Conservation (phyloP, 2,113 vertebrate species). For the Myrmecobius fasciatus region DNA sequence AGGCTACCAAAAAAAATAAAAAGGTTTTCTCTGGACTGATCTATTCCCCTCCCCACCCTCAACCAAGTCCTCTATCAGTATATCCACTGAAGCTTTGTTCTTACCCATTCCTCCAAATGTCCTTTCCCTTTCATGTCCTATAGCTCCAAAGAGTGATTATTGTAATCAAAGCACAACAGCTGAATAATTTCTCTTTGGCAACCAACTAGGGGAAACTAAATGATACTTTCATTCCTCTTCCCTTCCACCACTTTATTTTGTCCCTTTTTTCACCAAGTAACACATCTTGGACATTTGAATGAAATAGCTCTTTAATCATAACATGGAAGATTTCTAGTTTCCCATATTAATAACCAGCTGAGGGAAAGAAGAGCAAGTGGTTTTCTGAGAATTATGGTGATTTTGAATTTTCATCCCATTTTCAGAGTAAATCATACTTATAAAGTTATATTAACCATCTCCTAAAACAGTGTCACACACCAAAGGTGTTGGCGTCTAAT, state of each 20-base stretch:
- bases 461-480: neutral
- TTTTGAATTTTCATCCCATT: neutral
- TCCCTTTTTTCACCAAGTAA: constrained; percentile 23
- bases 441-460: neutral
- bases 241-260: neutral
- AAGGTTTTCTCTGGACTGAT: neutral
- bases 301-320: neutral
- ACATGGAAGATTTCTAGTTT: neutral
- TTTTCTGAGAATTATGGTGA: neutral
- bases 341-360: neutral
- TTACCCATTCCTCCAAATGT: neutral
- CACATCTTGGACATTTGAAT: neutral
- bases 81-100: neutral
- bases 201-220: neutral
- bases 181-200: neutral
- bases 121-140: neutral
- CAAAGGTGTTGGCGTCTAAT: neutral
- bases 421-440: neutral
- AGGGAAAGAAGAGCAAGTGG: neutral
- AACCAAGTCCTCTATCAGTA: too few relatives aligned
- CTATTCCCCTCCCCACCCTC: too few relatives aligned
- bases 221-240: neutral
- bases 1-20: neutral
- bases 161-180: neutral
- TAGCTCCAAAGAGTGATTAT: neutral